Evolutionary conservation across 2,888 invertebrate genomes (phyloP).

Genomic region (Lomographa bimaculata): DNA sequence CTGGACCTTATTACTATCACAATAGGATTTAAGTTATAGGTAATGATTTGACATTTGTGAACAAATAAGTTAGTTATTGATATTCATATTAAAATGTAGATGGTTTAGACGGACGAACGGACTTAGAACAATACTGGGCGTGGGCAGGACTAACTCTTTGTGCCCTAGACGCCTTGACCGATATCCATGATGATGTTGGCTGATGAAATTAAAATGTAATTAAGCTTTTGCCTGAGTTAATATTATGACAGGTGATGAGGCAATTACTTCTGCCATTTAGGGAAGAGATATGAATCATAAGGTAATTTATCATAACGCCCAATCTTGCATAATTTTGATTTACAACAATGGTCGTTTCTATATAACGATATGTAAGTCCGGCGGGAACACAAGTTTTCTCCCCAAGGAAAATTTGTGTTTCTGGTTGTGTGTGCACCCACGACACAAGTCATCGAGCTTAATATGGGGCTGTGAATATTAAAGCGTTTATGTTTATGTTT

Average conservation of each 20-base stretch:
- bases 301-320: neutral
- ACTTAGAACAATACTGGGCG: conserved; percentile 77
- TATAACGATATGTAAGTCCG: no score
- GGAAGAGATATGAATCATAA: conserved; percentile 10
- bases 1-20: neutral
- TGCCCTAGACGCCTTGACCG: conserved; percentile 79
- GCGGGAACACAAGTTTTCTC: no score
- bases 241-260: conserved; percentile 17
- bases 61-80: conserved; percentile 41
- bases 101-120: conserved; percentile 64
- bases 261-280: conserved; percentile 5
- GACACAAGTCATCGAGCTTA: no score
- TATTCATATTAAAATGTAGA: conserved; percentile 73
- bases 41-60: conserved; percentile 1
- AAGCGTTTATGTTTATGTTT: no score
- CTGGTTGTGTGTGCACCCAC: no score
- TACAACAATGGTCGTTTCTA: no score
- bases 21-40: conserved; percentile 31
- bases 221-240: conserved; percentile 29
- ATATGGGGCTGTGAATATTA: no score
- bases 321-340: no score
- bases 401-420: no score
- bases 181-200: conserved; percentile 62
- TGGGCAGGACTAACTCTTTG: conserved; percentile 76
- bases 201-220: conserved; percentile 35